A percentile compares a stretch with the other conserved stretches of the same genome.
phyloP scores from a whole-genome alignment of 2,888 invertebrate genomes.

The Ennomos quercinarius region DNA sequence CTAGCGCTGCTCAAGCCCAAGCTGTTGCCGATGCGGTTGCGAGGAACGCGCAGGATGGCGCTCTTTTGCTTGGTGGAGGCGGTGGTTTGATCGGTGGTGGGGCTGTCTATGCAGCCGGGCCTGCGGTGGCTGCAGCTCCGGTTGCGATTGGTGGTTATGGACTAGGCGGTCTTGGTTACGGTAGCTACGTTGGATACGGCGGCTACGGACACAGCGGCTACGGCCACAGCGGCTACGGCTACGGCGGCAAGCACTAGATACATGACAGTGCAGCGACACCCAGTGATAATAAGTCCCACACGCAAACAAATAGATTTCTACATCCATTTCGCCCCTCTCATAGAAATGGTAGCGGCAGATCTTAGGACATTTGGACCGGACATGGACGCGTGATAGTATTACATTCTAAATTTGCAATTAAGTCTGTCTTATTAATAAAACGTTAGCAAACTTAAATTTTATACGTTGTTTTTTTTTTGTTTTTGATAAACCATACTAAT shows the following conservation, averaged over 20 bases:
- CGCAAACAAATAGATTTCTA: constrained; percentile 65
- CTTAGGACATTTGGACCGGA: constrained; percentile 59
- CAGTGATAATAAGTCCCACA: constrained; percentile 46
- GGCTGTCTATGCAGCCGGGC: constrained; percentile 36
- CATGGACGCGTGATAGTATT: constrained; percentile 55
- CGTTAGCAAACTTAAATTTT: constrained; percentile 47
- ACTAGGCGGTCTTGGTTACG: constrained; percentile 32
- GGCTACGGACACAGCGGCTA: constrained; percentile 37
- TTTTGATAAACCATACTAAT: too few relatives aligned
- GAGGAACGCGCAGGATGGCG: constrained; percentile 59
- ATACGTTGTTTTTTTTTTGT: constrained; percentile 13
- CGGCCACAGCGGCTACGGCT: constrained; percentile 42
- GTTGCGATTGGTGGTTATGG: constrained; percentile 47
- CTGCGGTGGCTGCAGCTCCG: constrained; percentile 29
- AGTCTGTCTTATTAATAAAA: constrained; percentile 58
- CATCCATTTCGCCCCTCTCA: constrained; percentile 68
- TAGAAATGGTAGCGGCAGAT: constrained; percentile 78
- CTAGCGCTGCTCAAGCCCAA: constrained; percentile 70
- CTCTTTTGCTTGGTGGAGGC: constrained; percentile 58
- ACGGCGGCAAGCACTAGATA: constrained; percentile 48
- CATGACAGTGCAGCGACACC: constrained; percentile 28
- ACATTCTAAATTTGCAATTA: constrained; percentile 51
- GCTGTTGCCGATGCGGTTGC: constrained; percentile 70
- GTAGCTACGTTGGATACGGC: constrained; percentile 40
- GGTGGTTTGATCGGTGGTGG: constrained; percentile 44